phyloP scores from a whole-genome alignment of 2,113 vertebrate genomes.

The Actenoides lindsayi region DNA sequence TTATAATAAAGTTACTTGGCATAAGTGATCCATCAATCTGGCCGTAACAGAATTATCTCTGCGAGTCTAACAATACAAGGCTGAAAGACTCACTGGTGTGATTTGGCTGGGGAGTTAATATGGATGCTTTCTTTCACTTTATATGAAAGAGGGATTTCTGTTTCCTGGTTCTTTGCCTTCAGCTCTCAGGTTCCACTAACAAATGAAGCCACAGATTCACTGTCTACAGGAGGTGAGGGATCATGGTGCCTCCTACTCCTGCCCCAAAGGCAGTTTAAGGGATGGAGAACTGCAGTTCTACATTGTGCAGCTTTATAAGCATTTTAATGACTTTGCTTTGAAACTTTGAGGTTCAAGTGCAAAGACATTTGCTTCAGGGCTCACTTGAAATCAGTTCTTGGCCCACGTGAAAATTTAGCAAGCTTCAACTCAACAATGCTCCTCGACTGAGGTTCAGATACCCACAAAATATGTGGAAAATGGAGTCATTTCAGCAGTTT shows the following conservation, averaged over 20 bases:
- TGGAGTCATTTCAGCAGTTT: background rate
- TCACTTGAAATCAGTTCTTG: background rate
- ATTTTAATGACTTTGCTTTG: background rate
- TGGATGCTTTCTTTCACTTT: rapidly evolving
- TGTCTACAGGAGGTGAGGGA: background rate
- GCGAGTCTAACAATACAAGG: background rate
- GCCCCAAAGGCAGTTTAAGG: background rate
- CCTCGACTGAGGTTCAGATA: background rate
- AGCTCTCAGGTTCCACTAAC: background rate
- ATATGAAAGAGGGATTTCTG: background rate
- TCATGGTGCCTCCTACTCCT: background rate
- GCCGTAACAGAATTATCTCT: background rate
- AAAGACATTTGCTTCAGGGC: background rate
- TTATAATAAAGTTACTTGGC: conserved; percentile 20
- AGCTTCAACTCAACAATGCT: background rate
- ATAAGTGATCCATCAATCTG: conserved; percentile 2
- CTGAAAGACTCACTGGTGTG: background rate
- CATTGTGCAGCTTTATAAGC: background rate
- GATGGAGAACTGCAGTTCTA: background rate
- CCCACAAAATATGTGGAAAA: background rate
- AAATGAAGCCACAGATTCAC: background rate
- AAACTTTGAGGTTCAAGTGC: background rate
- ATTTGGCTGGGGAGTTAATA: conserved; percentile 1
- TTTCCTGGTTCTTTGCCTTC: background rate
- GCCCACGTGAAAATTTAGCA: background rate